Percentiles rank a stretch among this genome's conserved stretches.
Conservation (phyloP, 2,113 vertebrate genomes). For the Gavialis gangeticus region DNA sequence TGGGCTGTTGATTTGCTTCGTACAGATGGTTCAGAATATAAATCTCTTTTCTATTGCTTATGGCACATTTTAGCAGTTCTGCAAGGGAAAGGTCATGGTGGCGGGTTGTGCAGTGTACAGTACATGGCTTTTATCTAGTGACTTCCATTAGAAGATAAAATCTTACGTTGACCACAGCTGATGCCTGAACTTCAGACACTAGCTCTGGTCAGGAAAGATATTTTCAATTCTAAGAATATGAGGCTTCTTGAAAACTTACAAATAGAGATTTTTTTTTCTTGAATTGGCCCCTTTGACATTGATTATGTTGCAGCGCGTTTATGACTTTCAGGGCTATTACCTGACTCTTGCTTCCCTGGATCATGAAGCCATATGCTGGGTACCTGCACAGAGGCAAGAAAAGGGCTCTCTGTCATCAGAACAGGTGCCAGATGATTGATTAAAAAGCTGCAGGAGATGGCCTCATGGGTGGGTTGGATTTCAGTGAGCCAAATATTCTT, state of each 20-base stretch:
- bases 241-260: neutral
- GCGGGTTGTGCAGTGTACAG: neutral
- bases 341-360: neutral
- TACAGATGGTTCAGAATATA: too few relatives aligned
- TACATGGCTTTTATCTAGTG: neutral
- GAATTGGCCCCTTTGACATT: neutral
- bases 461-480: fast-evolving
- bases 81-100: neutral
- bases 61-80: neutral
- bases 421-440: fast-evolving
- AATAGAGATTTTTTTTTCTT: neutral
- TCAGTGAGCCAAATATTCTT: too few relatives aligned
- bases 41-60: neutral
- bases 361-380: fast-evolving
- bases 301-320: fast-evolving
- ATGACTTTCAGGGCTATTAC: neutral
- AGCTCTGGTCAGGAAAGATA: neutral
- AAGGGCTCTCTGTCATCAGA: fast-evolving
- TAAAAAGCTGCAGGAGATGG: too few relatives aligned
- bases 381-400: fast-evolving
- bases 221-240: neutral
- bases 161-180: neutral
- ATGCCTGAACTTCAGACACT: neutral
- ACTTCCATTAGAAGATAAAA: neutral
- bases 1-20: neutral